Conservation (phyloP, 2,888 invertebrate genomes). For the Cheilosia pagana region DNA sequence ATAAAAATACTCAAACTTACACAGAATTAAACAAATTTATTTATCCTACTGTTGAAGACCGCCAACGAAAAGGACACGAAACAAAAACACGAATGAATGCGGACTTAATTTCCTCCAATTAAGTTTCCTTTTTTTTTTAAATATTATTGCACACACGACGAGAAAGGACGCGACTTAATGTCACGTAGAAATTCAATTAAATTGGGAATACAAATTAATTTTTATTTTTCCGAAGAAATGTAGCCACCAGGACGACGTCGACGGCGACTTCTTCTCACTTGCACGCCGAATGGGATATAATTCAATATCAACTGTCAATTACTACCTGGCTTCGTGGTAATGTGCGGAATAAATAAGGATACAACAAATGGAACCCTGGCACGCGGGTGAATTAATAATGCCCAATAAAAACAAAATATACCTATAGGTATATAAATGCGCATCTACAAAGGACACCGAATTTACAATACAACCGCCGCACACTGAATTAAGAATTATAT, state of each 20-base stretch:
- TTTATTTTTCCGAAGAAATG: constrained; percentile 31
- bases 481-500: constrained; percentile 56
- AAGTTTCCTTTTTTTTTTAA: constrained; percentile 37
- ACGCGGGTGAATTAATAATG: constrained; percentile 47
- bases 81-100: constrained; percentile 39
- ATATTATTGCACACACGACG: constrained; percentile 37
- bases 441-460: constrained; percentile 20
- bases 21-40: constrained; percentile 37
- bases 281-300: constrained; percentile 55
- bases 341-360: constrained; percentile 48
- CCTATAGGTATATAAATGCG: neutral
- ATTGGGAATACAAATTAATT: constrained; percentile 60
- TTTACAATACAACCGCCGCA: constrained; percentile 9
- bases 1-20: constrained; percentile 51
- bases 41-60: constrained; percentile 58
- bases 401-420: constrained; percentile 5
- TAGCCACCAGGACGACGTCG: constrained; percentile 46
- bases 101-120: constrained; percentile 59
- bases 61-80: constrained; percentile 39
- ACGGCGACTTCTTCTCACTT: constrained; percentile 23
- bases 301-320: constrained; percentile 74
- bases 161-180: constrained; percentile 44
- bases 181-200: constrained; percentile 68
- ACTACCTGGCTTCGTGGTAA: constrained; percentile 54
- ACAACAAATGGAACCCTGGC: constrained; percentile 37